Conservation (phyloP, 2,888 invertebrate genomes). For the Cephus spinipes region DNA sequence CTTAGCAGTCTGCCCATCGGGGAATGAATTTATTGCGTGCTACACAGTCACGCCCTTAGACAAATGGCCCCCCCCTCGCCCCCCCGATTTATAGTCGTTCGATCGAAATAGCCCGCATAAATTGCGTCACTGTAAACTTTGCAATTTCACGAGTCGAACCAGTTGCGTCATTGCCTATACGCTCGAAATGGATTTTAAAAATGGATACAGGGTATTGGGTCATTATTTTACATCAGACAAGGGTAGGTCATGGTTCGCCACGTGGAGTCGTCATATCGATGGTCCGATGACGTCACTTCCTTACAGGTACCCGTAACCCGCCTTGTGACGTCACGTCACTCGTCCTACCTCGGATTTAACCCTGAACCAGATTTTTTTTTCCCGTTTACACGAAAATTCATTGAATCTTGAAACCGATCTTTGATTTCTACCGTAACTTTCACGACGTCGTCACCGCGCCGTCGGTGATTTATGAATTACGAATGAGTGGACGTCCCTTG, state of each 20-base stretch:
- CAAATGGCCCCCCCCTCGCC: conserved; percentile 21
- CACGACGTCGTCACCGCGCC: neutral
- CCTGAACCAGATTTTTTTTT: too few species aligned
- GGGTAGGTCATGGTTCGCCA: neutral
- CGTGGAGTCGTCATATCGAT: neutral
- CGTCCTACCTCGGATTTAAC: too few species aligned
- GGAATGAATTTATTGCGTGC: conserved; percentile 27
- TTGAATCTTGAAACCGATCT: too few species aligned
- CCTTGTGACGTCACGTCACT: too few species aligned
- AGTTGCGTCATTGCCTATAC: neutral
- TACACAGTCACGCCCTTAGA: conserved; percentile 15
- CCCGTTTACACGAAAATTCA: too few species aligned
- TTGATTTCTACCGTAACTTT: too few species aligned
- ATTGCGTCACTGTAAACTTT: conserved; percentile 18
- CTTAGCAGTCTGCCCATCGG: conserved; percentile 14
- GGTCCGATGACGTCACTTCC: neutral
- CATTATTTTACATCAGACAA: neutral
- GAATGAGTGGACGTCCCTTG: conserved; percentile 6
- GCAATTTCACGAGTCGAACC: neutral
- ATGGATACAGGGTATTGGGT: neutral
- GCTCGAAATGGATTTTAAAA: neutral
- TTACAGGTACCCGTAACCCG: neutral
- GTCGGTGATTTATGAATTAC: conserved; percentile 4
- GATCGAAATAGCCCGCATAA: conserved; percentile 25
- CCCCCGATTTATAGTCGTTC: conserved; percentile 24